phyloP scores from a whole-genome alignment of 2,113 vertebrate genomes.

The Pipa parva region DNA sequence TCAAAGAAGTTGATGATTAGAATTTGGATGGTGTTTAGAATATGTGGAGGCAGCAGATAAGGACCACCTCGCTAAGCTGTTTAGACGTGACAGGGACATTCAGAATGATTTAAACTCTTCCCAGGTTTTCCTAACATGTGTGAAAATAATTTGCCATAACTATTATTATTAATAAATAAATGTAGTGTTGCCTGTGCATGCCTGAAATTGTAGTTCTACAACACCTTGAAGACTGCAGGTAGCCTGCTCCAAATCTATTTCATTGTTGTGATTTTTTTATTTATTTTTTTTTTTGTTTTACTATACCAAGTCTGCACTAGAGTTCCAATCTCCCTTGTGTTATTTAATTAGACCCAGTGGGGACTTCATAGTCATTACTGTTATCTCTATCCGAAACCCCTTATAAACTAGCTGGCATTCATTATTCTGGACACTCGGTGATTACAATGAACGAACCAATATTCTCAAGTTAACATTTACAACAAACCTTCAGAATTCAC shows the following conservation, averaged over 20 bases:
- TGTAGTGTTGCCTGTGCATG: too few relatives aligned
- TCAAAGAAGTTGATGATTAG: not conserved
- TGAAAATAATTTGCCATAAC: too few relatives aligned
- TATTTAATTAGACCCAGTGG: slow-evolving; percentile 8
- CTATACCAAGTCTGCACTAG: not conserved
- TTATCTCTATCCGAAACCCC: slow-evolving; percentile 7
- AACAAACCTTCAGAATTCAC: too few relatives aligned
- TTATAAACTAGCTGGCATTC: slow-evolving; percentile 3
- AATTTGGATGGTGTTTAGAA: not conserved
- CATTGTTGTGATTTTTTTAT: not conserved
- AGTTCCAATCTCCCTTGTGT: not conserved
- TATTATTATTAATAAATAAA: too few relatives aligned
- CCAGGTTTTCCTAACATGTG: too few relatives aligned
- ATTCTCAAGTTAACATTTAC: not conserved
- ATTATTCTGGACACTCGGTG: not conserved
- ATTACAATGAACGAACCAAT: not conserved
- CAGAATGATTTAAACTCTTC: too few relatives aligned
- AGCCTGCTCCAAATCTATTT: too few relatives aligned
- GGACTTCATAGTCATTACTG: not conserved
- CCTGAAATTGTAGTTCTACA: too few relatives aligned
- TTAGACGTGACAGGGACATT: not conserved
- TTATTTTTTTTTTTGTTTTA: not conserved
- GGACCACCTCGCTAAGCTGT: not conserved
- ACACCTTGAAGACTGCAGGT: too few relatives aligned
- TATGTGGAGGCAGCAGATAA: not conserved